These are phyloP conservation scores for Lepidiolamprologus cunningtoni DNA, from an alignment of 2,113 vertebrate genomes.

Conservation along the genomic window DNA sequence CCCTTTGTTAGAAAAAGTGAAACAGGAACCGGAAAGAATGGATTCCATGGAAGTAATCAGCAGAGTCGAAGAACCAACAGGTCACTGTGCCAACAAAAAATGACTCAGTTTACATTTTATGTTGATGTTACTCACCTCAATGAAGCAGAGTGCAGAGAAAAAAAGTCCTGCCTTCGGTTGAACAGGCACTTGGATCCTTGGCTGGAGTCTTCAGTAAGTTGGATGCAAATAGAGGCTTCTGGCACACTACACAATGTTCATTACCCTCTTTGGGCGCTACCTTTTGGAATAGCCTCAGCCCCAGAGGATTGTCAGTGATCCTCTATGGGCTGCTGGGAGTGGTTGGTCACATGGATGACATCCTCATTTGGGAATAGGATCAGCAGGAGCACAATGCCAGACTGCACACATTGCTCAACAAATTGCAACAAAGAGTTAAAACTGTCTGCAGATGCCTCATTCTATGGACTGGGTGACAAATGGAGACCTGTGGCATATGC, in stretches of 20 bases:
- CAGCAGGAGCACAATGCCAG: not conserved
- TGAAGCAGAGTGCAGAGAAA: not conserved
- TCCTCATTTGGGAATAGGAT: not conserved
- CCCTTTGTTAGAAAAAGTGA: not conserved
- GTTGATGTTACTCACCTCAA: not conserved
- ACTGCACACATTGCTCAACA: not conserved
- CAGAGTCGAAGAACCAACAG: not conserved
- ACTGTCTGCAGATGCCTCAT: not conserved
- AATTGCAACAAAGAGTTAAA: not conserved
- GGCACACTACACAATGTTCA: not conserved
- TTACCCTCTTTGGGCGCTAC: conserved; percentile 1
- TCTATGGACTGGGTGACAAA: not conserved
- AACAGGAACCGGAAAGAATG: not conserved
- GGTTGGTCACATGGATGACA: not conserved
- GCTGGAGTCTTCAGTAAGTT: conserved; percentile 5
- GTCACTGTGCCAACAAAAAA: not conserved
- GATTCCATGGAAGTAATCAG: not conserved
- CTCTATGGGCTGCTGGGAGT: not conserved
- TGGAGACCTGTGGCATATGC: not conserved
- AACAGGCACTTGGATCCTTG: not conserved
- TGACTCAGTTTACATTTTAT: not conserved
- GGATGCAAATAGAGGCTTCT: not conserved
- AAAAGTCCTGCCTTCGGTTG: conserved; percentile 2
- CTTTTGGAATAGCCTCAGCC: not conserved
- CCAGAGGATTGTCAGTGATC: not conserved